Conservation (phyloP, 2,888 invertebrate species). For the Callinectes sapidus region DNA sequence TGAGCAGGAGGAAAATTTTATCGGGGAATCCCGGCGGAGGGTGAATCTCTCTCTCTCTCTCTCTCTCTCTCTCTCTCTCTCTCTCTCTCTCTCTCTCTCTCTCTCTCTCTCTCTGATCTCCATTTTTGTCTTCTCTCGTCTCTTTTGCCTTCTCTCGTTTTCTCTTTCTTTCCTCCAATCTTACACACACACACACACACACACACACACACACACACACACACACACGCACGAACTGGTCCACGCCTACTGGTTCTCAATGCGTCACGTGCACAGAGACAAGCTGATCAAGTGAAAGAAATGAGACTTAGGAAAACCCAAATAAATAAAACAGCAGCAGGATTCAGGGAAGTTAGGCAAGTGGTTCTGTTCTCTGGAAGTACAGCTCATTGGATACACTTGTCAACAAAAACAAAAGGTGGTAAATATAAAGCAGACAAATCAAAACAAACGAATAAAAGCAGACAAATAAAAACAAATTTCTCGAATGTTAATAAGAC, state of each 20-base stretch:
- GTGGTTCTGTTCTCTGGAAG: background rate
- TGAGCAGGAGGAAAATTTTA: background rate
- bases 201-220: constrained; percentile 30
- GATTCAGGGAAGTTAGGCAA: background rate
- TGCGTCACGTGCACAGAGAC: background rate
- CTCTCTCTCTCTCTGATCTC: constrained; percentile 20
- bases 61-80: no score
- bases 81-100: background rate
- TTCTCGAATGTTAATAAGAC: no score
- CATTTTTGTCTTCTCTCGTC: background rate
- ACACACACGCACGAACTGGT: background rate
- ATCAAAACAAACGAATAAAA: no score
- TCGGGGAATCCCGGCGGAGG: background rate
- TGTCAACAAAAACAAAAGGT: background rate
- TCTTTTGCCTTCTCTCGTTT: background rate
- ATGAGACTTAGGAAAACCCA: background rate
- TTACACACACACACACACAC: constrained; percentile 32
- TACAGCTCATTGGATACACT: background rate
- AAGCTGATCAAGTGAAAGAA: background rate
- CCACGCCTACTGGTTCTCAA: background rate
- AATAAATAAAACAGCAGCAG: background rate
- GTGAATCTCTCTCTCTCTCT: no score
- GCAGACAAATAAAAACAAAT: no score
- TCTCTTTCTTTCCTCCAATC: background rate
- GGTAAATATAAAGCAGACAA: no score